phyloP scores from a whole-genome alignment of 1,140 invertebrate genomes.

The Ctenoplectra terminalis region DNA sequence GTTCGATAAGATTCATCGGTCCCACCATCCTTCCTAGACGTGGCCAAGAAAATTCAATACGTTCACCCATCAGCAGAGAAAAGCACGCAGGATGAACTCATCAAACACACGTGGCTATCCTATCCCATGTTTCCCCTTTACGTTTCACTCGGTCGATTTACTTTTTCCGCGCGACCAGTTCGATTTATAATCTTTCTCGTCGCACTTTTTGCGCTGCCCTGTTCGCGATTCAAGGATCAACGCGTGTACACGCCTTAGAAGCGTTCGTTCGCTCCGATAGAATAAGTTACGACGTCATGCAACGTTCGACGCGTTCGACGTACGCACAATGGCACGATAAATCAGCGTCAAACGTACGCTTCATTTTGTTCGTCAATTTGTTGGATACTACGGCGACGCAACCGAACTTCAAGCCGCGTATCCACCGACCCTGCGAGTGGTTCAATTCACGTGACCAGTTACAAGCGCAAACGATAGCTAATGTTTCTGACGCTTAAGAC shows the following conservation, averaged over 20 bases:
- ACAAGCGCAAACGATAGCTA: no score
- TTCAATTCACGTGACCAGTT: background rate
- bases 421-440: no score
- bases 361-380: constrained; percentile 54
- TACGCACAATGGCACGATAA: constrained; percentile 48
- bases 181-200: constrained; percentile 39
- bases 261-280: background rate
- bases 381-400: constrained; percentile 8
- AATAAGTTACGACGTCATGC: constrained; percentile 43
- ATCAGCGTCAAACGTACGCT: constrained; percentile 42
- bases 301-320: constrained; percentile 35
- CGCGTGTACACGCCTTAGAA: constrained; percentile 15
- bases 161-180: background rate
- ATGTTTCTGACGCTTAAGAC: no score
- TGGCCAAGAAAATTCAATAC: background rate
- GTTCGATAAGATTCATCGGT: background rate
- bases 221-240: constrained; percentile 33
- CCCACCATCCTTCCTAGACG: background rate
- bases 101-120: background rate
- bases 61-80: background rate
- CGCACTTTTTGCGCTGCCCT: background rate
- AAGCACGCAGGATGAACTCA: constrained; percentile 1
- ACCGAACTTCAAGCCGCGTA: background rate
- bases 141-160: constrained; percentile 5
- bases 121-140: background rate